Evolutionary conservation across 2,888 invertebrate genomes (phyloP), one percentile per base, ranked within the genome.

Genomic region (Steinernema carpocapsae): DNA sequence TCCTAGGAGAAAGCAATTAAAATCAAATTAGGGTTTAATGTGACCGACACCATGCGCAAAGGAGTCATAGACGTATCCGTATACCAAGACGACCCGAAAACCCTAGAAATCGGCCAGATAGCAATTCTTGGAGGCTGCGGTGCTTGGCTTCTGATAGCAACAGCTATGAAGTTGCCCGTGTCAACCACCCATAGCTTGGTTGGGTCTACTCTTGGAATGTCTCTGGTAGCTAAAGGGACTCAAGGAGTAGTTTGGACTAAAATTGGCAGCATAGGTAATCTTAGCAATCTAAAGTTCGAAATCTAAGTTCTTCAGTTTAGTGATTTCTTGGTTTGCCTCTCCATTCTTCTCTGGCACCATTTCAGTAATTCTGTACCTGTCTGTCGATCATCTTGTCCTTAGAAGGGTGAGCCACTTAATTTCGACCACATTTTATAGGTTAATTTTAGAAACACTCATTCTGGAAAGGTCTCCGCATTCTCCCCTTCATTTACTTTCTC

Each of bases 131-230:
- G 88, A 76, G 94, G 96, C 56, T 94, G 95, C 79, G 95, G 94
- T 51, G 90, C 92, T 70, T 99, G 97, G 97, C 90, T 97, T 83
- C 90, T 99, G 77, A 90, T 93, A 14, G 97, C 97, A 7, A 99
- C 97, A 3, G 93, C 94, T 83, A 90, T 97, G 74, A 93, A 94
- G 86, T 90, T 99, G 85, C 99, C 99, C 0, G 95, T 99, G 74
- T 97, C 97, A 14, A 97, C 96, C 43, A 97, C 97, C 0, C 97
- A 99, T 90, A 95, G 95, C 84, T 96, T 99, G 86, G 96, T 99
- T 48, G 97, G 97, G 29, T 95, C 97, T 46, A 95, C 96, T 0
- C 92, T 99, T 75, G 97, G 97, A 12, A 99, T 96, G 89, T 94
- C 96, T 56, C 91, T 99, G 78, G 94, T 96, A 0, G 93, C 94